A percentile compares a stretch with the other conserved stretches of the same genome.
Evolutionary conservation across 2,797 vertebrate genomes (phyloP).

Genomic region (Gymnothorax reevesii): DNA sequence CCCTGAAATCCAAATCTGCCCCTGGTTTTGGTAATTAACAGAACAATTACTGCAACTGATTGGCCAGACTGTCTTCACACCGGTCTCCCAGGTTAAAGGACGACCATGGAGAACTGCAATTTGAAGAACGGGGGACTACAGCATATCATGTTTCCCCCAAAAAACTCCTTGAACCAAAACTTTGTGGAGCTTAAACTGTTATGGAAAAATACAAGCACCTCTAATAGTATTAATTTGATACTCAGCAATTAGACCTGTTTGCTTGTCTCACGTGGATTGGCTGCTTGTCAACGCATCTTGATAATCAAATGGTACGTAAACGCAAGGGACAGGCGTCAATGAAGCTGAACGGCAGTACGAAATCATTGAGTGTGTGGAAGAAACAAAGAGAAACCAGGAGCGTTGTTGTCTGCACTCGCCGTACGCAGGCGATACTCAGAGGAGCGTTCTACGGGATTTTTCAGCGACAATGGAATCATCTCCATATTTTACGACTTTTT

Average conservation of each 20-base stretch:
- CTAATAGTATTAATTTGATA: neutral
- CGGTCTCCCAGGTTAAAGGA: no score
- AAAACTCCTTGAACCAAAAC: neutral
- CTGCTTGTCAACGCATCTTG: neutral
- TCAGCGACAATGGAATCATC: neutral
- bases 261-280: neutral
- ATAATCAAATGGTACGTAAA: neutral
- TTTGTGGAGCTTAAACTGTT: neutral
- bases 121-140: neutral
- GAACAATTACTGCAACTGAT: no score
- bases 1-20: no score
- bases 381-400: neutral
- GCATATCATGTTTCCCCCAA: neutral
- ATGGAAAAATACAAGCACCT: neutral
- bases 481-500: neutral
- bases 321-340: neutral
- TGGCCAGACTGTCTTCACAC: no score
- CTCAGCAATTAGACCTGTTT: neutral
- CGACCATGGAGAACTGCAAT: no score
- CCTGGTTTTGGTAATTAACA: no score
- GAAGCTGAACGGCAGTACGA: neutral
- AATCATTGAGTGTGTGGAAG: neutral
- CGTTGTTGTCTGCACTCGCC: neutral
- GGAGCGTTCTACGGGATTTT: neutral
- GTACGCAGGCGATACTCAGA: neutral